Evolutionary conservation across 2,888 invertebrate genomes (phyloP).

Genomic region (Buathra laborator): DNA sequence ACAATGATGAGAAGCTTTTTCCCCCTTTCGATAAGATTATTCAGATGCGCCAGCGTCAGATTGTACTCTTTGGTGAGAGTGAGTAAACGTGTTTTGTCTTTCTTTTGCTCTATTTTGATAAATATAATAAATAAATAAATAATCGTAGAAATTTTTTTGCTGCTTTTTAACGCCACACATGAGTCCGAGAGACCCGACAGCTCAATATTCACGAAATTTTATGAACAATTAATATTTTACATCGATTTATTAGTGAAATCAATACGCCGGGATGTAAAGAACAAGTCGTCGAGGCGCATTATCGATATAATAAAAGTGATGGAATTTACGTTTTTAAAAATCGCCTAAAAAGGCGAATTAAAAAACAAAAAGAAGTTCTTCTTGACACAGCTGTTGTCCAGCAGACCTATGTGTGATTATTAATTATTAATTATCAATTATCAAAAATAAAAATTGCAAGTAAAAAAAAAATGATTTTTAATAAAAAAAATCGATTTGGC

Average conservation of each 20-base stretch:
- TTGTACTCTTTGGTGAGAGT: constrained; percentile 74
- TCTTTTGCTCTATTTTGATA: constrained; percentile 72
- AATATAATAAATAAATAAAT: not conserved
- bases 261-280: too few relatives aligned
- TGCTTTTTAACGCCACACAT: too few relatives aligned
- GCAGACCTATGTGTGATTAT: too few relatives aligned
- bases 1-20: constrained; percentile 73
- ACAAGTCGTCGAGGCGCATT: too few relatives aligned
- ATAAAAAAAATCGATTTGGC: not conserved
- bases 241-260: too few relatives aligned
- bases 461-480: constrained; percentile 3
- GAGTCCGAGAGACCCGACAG: too few relatives aligned
- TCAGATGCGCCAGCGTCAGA: constrained; percentile 69
- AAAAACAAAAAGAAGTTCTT: not conserved
- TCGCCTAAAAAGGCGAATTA: not conserved
- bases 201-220: too few relatives aligned
- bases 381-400: too few relatives aligned
- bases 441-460: not conserved
- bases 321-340: too few relatives aligned
- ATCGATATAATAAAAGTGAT: too few relatives aligned
- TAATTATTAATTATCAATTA: not conserved
- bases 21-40: constrained; percentile 70
- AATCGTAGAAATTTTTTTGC: constrained; percentile 39
- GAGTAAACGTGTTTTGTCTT: constrained; percentile 73
- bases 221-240: too few relatives aligned